Evolutionary conservation across 2,797 vertebrate genomes (phyloP).

Genomic region (Lacerta bilineata): DNA sequence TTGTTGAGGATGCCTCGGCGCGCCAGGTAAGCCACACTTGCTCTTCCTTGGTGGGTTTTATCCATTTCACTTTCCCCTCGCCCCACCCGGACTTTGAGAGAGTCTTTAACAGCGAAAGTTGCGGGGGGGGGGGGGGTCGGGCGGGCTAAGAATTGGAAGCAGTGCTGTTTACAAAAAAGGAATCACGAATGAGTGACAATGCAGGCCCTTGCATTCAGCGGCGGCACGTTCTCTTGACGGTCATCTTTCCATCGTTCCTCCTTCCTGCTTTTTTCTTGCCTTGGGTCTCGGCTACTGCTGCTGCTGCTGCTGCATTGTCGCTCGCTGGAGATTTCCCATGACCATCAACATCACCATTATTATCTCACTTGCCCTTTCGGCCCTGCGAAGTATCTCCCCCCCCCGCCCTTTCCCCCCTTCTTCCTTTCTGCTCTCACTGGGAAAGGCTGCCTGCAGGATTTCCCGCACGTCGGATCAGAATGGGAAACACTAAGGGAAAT

Average conservation of each 20-base stretch:
- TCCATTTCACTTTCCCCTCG: neutral
- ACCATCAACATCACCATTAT: neutral
- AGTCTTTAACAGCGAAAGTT: neutral
- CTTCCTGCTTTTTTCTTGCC: neutral
- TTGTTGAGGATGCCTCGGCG: slow-evolving; percentile 22
- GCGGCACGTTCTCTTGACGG: neutral
- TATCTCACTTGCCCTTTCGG: neutral
- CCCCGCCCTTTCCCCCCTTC: neutral
- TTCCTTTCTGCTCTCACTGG: neutral
- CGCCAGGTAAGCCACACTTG: slow-evolving; percentile 14
- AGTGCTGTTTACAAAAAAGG: accelerated
- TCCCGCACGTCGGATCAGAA: neutral
- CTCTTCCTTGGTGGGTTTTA: neutral
- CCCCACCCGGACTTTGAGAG: neutral
- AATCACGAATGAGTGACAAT: neutral
- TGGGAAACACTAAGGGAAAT: neutral
- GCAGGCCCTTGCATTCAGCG: neutral
- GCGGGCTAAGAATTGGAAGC: neutral
- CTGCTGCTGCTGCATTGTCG: neutral
- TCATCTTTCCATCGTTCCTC: no score
- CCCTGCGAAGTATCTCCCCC: neutral
- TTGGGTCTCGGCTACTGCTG: neutral
- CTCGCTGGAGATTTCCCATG: neutral
- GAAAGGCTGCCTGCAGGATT: neutral
- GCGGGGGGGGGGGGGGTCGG: no score